phyloP scores from a whole-genome alignment of 2,888 invertebrate genomes.

The Pandemis corylana region DNA sequence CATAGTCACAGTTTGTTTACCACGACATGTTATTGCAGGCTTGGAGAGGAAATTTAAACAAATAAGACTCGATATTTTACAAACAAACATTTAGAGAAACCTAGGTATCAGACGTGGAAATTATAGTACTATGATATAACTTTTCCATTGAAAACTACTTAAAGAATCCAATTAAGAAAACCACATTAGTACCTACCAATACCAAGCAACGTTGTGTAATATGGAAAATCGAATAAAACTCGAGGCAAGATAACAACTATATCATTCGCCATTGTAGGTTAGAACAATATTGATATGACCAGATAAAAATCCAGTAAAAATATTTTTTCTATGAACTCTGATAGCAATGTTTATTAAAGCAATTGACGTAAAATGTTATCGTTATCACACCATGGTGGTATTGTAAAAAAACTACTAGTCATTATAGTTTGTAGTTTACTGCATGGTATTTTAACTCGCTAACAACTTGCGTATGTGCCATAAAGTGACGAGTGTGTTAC shows the following conservation, averaged over 20 bases:
- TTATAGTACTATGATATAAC: not conserved
- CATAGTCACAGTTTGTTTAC: conserved; percentile 49
- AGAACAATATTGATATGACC: conserved; percentile 23
- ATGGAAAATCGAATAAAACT: conserved; percentile 4
- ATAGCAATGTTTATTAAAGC: conserved; percentile 51
- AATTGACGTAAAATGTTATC: conserved; percentile 46
- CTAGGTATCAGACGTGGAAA: not conserved
- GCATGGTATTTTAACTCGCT: conserved; percentile 15
- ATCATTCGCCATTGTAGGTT: conserved; percentile 6
- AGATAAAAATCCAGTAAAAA: conserved; percentile 20
- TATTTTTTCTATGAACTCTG: conserved; percentile 45
- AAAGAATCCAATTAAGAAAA: not conserved
- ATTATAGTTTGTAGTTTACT: conserved; percentile 12
- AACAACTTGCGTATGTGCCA: conserved; percentile 15
- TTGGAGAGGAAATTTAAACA: conserved; percentile 35
- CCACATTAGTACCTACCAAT: not conserved
- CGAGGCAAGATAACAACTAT: conserved; percentile 10
- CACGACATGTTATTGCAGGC: conserved; percentile 25
- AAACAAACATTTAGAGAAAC: not conserved
- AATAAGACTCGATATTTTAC: conserved; percentile 4
- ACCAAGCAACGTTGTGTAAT: not conserved
- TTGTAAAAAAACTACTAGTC: conserved; percentile 6
- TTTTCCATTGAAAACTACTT: not conserved
- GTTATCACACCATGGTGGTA: conserved; percentile 25
- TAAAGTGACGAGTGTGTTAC: conserved; percentile 15